Conservation (phyloP, 2,888 invertebrate genomes). For the Hirudinaria manillensis region DNA sequence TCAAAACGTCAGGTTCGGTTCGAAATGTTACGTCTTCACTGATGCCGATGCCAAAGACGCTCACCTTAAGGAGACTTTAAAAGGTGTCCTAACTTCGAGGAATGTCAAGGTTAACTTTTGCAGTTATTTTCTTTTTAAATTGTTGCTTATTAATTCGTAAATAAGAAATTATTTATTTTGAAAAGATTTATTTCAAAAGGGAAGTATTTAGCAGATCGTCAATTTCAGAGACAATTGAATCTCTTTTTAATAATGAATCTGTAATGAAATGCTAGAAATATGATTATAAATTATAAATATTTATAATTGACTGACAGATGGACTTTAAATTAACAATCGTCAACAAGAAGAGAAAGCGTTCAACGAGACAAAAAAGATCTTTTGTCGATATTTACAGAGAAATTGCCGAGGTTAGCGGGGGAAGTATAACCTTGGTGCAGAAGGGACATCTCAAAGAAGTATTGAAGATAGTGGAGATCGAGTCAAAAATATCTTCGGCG, state of each 20-base stretch:
- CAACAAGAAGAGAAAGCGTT: not conserved
- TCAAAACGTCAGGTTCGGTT: conserved; percentile 4
- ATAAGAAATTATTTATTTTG: not conserved
- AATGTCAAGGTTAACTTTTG: not conserved
- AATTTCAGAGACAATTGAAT: too few species aligned
- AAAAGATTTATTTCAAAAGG: not conserved
- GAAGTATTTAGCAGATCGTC: not conserved
- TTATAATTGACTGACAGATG: too few species aligned
- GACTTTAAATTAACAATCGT: too few species aligned
- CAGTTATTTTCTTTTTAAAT: not conserved
- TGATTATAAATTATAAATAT: too few species aligned
- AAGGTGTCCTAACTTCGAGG: not conserved
- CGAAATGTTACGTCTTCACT: not conserved
- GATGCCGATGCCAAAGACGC: not conserved
- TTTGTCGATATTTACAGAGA: not conserved
- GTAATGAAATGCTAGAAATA: too few species aligned
- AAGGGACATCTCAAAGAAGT: conserved; percentile 7
- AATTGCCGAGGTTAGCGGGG: conserved; percentile 1
- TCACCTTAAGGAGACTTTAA: not conserved
- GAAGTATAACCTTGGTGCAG: not conserved
- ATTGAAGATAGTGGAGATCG: not conserved
- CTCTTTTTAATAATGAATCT: too few species aligned
- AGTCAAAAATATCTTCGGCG: not conserved
- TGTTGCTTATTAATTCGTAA: not conserved
- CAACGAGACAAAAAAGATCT: not conserved